A percentile compares a stretch with the other conserved stretches of the same genome.
phyloP scores from a whole-genome alignment of 2,797 vertebrate genomes.

The Rousettus madagascariensis region DNA sequence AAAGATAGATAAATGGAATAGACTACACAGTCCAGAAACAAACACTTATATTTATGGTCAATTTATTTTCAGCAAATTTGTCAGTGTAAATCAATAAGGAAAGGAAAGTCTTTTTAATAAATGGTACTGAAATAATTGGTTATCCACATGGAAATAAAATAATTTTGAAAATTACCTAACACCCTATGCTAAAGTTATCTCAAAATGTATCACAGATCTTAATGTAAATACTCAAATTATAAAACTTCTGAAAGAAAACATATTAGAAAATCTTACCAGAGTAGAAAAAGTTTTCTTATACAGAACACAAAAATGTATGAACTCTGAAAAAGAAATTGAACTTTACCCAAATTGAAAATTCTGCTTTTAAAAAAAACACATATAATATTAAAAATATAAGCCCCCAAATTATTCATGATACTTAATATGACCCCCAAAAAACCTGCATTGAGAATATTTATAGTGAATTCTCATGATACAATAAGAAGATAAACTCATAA shows the following conservation, averaged over 20 bases:
- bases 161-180: background rate
- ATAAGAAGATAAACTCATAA: background rate
- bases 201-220: background rate
- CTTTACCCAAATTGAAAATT: too few relatives aligned
- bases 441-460: background rate
- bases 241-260: background rate
- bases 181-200: background rate
- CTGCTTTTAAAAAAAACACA: background rate
- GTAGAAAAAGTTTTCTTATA: background rate
- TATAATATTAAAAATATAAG: background rate
- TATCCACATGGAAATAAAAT: constrained; percentile 9
- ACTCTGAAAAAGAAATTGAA: background rate
- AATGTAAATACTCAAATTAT: background rate
- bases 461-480: background rate
- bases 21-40: background rate
- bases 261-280: background rate
- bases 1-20: background rate
- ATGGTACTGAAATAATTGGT: background rate
- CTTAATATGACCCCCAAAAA: too few relatives aligned
- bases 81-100: background rate
- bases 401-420: background rate
- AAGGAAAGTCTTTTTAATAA: background rate
- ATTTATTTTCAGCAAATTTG: background rate
- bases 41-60: background rate
- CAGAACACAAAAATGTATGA: too few relatives aligned